These are phyloP conservation scores for Balaeniceps rex DNA, from an alignment of 2,113 vertebrate genomes.

Conservation along the genomic window DNA sequence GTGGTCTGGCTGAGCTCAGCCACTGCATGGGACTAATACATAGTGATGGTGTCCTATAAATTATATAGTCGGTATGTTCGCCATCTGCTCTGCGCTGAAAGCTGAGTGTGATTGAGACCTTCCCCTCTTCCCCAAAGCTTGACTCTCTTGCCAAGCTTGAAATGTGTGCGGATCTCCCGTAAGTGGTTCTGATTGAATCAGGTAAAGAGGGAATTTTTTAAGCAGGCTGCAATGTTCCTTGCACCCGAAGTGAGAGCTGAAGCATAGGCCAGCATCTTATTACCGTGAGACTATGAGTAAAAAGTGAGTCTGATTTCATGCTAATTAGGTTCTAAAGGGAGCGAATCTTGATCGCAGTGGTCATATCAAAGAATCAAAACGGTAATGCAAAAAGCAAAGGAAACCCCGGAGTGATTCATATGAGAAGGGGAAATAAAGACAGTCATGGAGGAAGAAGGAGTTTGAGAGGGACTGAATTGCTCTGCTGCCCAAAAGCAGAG, in stretches of 20 bases:
- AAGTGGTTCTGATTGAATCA: conserved; percentile 60
- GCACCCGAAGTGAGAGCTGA: background rate
- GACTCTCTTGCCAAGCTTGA: background rate
- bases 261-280: background rate
- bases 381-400: conserved; percentile 46
- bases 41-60: conserved; percentile 53
- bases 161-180: background rate
- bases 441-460: conserved; percentile 8
- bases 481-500: conserved; percentile 46
- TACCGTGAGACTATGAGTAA: background rate
- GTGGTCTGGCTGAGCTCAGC: background rate
- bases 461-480: conserved; percentile 28
- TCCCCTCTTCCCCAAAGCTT: conserved; percentile 31
- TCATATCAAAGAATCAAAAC: conserved; percentile 40
- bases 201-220: conserved; percentile 42
- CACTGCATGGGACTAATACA: conserved; percentile 1
- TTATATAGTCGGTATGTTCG: background rate
- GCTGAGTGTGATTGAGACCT: conserved; percentile 40
- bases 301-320: conserved; percentile 39
- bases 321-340: conserved; percentile 31
- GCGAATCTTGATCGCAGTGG: conserved; percentile 29
- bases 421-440: conserved; percentile 42
- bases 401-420: conserved; percentile 58
- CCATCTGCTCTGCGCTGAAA: conserved; percentile 32
- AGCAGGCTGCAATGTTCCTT: conserved; percentile 26